These are phyloP conservation scores for Rhegmatorhina hoffmannsi DNA, from an alignment of 2,113 vertebrate species.

Conservation along the genomic window DNA sequence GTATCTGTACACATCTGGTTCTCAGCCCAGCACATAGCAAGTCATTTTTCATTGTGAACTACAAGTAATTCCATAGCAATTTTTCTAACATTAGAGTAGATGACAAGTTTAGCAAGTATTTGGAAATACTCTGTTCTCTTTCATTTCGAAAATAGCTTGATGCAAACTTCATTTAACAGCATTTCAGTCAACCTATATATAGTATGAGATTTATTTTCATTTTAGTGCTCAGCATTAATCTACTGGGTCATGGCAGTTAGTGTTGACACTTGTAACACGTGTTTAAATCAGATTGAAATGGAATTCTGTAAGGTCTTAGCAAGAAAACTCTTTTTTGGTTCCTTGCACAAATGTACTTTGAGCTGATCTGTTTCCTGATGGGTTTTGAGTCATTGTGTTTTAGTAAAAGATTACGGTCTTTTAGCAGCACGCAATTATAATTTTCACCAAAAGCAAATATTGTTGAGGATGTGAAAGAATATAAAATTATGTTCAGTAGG, in stretches of 20 bases:
- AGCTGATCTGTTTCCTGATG: neutral
- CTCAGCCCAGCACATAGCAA: neutral
- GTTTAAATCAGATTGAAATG: slow-evolving; percentile 32
- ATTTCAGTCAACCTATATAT: neutral
- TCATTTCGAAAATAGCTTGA: neutral
- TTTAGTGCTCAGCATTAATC: neutral
- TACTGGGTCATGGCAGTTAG: neutral
- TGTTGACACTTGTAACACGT: slow-evolving; percentile 37
- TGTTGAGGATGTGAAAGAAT: slow-evolving; percentile 32
- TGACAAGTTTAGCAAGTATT: neutral
- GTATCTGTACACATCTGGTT: neutral
- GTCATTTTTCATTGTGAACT: neutral
- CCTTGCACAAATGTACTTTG: neutral
- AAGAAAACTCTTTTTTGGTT: neutral
- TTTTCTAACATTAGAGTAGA: neutral
- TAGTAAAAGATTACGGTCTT: slow-evolving; percentile 8
- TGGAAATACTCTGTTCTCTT: neutral
- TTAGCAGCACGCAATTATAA: neutral
- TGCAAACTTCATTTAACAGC: neutral
- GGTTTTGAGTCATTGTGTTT: slow-evolving; percentile 12
- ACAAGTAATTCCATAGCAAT: neutral
- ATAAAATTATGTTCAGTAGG: slow-evolving; percentile 21
- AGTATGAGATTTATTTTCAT: neutral
- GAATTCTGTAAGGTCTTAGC: neutral
- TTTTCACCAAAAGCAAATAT: slow-evolving; percentile 44